Conservation (phyloP, 2,888 invertebrate species). For the Phania funesta region DNA sequence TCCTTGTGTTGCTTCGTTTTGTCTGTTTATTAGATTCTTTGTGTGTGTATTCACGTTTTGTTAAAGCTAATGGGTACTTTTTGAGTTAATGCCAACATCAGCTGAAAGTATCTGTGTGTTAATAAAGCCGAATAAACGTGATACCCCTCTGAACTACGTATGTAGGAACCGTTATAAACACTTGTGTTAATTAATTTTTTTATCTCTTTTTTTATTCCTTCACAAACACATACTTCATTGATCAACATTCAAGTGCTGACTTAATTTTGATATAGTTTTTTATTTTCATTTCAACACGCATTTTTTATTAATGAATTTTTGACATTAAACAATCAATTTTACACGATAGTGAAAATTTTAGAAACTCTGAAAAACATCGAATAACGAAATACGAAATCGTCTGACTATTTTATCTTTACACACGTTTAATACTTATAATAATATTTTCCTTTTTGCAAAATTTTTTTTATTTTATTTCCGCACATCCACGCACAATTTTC, state of each 20-base stretch:
- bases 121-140: conserved; percentile 55
- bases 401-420: not conserved
- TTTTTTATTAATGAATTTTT: not conserved
- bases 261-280: not conserved
- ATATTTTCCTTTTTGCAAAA: not conserved
- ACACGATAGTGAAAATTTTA: conserved; percentile 26
- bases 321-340: not conserved
- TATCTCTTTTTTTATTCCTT: not conserved
- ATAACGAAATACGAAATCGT: not conserved
- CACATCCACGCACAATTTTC: conserved; percentile 21
- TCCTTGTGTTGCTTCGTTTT: not conserved
- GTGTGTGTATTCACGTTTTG: not conserved
- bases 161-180: conserved; percentile 37
- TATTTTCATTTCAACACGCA: not conserved
- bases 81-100: conserved; percentile 60
- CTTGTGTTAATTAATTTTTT: conserved; percentile 42
- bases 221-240: not conserved
- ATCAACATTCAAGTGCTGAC: not conserved
- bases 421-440: not conserved
- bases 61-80: conserved; percentile 18
- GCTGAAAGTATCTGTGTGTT: conserved; percentile 53
- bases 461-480: not conserved
- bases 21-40: not conserved
- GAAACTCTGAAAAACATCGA: conserved; percentile 37
- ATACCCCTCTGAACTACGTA: not conserved